Base-by-base conservation (phyloP, 2,797 vertebrate species). In the Oryzias sinensis region DNA sequence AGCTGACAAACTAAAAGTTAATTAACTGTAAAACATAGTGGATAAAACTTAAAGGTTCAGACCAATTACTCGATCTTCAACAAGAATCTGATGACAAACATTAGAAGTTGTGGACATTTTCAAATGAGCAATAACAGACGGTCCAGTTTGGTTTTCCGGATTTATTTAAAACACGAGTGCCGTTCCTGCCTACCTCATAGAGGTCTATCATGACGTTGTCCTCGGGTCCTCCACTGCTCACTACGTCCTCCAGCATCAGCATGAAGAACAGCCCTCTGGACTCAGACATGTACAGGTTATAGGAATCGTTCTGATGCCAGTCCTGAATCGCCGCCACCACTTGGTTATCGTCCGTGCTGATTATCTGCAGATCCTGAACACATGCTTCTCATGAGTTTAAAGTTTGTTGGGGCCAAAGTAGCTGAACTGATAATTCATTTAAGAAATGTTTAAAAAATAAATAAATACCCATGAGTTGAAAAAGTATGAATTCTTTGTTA, bases 131-230 rank as follows among this genome's bases (percentile, higher is more conserved):
- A 37, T 37, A 9, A 13, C 11, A 37, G 33, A 4, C 33, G 2
- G 18, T 15, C 45, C 20, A 24, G 45, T 47, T 22, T 37, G 33
- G 33, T 37, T 25, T 24, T 43, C 56, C 50, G 67, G 41, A 72
- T 22, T 33, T 41, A 49, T 22, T 49, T 40, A 25, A 43, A 56
- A 58, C 46, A 48, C 37, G 53, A 65, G 65, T 66, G 9, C 20
- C 2, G 25, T 15, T 2, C 3, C 50, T 46, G 62, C 87, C 52
- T 94, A 98, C 96, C 95, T 98, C 96, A 82, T 98, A 98, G 65
- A 98, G 94, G 87, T 98, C 96, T 61, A 98, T 96, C 96, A 98
- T 98, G 75, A 97, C 86, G 27, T 98, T 98, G 59, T 94, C 96
- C 70, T 98, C 96, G 0, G 93, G 94, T 18, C 95, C 94, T 72